Evolutionary conservation across 2,888 invertebrate genomes (phyloP).

Genomic region (Hirtodrosophila duncani): DNA sequence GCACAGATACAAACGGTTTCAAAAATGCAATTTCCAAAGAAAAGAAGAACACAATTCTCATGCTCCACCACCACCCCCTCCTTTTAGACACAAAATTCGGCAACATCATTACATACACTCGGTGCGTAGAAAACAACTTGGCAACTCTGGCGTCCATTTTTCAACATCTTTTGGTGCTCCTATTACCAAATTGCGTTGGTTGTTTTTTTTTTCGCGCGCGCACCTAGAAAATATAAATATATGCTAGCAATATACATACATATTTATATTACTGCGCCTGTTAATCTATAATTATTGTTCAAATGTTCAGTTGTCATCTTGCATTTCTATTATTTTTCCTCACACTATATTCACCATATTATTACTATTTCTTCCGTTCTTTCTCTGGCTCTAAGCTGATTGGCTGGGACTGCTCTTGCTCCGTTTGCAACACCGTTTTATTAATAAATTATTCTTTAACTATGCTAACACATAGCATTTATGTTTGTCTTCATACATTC

Average conservation of each 20-base stretch:
- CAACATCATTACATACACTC: background rate
- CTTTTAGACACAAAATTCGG: background rate
- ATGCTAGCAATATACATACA: constrained; percentile 25
- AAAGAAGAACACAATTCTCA: constrained; percentile 4
- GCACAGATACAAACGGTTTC: too few relatives aligned
- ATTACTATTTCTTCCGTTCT: too few relatives aligned
- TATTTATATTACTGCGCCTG: background rate
- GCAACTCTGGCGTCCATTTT: constrained; percentile 65
- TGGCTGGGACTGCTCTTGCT: too few relatives aligned
- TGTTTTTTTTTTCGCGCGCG: constrained; percentile 63
- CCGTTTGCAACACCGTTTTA: too few relatives aligned
- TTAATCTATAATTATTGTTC: background rate
- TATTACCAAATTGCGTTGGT: constrained; percentile 36
- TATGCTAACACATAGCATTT: too few relatives aligned
- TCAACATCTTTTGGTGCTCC: constrained; percentile 55
- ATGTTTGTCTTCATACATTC: too few relatives aligned
- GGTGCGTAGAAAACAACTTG: constrained; percentile 25
- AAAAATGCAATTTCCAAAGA: constrained; percentile 1
- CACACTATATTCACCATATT: too few relatives aligned
- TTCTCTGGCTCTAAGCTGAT: too few relatives aligned
- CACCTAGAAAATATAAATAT: constrained; percentile 42
- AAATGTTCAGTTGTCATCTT: constrained; percentile 18
- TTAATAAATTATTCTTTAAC: too few relatives aligned
- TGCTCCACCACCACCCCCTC: constrained; percentile 5
- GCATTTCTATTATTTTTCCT: constrained; percentile 25